Evolutionary conservation across 2,888 invertebrate species (phyloP), one percentile per base, ranked within the genome.

Genomic region (Nysson spinosus): DNA sequence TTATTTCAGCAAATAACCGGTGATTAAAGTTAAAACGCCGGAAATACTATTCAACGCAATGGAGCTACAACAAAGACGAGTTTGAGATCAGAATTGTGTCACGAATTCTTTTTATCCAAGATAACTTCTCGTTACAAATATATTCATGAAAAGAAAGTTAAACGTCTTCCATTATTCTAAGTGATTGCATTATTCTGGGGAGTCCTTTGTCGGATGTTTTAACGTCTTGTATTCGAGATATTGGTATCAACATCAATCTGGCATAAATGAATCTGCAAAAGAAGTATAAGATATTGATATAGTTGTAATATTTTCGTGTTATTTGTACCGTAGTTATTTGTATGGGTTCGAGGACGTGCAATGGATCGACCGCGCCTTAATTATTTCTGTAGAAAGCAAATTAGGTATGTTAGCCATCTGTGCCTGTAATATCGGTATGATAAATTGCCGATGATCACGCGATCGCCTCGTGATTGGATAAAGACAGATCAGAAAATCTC

Each of bases 371-470:
- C 44, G 46, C 63, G 56, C 44, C 44, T 69, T 69, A 69, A 63
- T 69, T 69, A 65, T 68, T 65, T 55, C 66, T 46, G 24, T 32
- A 37, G 50, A 55, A 50, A 51, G 34, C 35, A 46, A 51, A 55
- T 66, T 50, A 35, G 37, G 37, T 19, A 42, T 19, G 40, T 44
- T 49, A 30, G 24, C 24, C 20, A 39, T 30, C 42, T 22, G 1
- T 19, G 22, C 16, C 9, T 2, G 55, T 44, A 19, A 32, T 30
- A 19, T 12, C 14, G 50, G 12, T 28, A 14, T 51, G 56, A 75
- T 37, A 39, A 54, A 67, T 75, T 37, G 68, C 24, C 28, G 64
- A 68, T 46, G 39, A 42, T 7, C 70, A 70, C 73, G 73, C 73
- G 63, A 72, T 55, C 19, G 9, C 7, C 14, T 28, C 24, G n/a